Percentiles rank a stretch among this genome's conserved stretches.
These are phyloP conservation scores for Poeciliopsis presidionis DNA, from an alignment of 2,797 vertebrate species.

Conservation along the genomic window DNA sequence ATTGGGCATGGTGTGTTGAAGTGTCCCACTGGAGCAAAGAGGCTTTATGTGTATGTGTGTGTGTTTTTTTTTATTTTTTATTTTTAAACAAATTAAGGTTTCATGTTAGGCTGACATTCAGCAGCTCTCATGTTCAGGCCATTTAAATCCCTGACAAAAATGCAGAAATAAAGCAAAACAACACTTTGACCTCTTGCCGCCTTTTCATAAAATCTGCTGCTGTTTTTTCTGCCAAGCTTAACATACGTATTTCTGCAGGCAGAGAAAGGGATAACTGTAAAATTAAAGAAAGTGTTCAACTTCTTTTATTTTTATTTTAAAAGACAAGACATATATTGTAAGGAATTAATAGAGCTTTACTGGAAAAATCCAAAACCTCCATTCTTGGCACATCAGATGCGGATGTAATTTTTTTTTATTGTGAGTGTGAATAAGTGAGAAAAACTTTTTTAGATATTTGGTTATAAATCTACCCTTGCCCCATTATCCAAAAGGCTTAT, in stretches of 20 bases:
- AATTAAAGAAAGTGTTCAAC: not conserved
- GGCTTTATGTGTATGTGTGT: conserved; percentile 19
- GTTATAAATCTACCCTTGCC: not conserved
- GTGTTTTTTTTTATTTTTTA: conserved; percentile 38
- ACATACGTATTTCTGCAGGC: conserved; percentile 36
- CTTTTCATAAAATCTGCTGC: conserved; percentile 46
- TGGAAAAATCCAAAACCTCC: not conserved
- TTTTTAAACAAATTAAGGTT: conserved; percentile 57
- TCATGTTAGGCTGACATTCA: conserved; percentile 41
- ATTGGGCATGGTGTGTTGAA: conserved; percentile 38
- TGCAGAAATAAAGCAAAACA: conserved; percentile 56
- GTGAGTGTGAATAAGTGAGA: not conserved
- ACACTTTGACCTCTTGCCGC: conserved; percentile 50
- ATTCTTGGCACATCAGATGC: not conserved
- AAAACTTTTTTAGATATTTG: not conserved
- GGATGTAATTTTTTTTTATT: not conserved
- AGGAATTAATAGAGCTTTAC: not conserved
- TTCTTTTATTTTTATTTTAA: not conserved
- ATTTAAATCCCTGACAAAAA: conserved; percentile 62
- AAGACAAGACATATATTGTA: not conserved
- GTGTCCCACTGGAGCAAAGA: conserved; percentile 36
- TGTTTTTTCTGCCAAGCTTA: conserved; percentile 43
- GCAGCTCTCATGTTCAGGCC: conserved; percentile 36
- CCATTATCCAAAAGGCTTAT: not conserved
- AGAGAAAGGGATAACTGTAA: not conserved